phyloP scores from a whole-genome alignment of 2,113 vertebrate species.

The Amphiprion ocellaris region DNA sequence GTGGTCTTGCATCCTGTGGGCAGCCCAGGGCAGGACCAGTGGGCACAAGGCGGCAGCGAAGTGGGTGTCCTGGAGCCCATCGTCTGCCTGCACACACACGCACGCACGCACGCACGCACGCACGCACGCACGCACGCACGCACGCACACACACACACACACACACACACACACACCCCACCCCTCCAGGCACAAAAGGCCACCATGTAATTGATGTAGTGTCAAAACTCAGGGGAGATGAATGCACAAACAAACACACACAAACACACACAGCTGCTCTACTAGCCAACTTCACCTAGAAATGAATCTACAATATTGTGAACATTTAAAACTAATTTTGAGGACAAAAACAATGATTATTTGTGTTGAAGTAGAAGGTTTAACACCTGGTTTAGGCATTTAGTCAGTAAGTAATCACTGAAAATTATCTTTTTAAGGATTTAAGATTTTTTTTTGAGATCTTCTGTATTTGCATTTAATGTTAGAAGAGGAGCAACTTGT shows the following conservation, averaged over 20 bases:
- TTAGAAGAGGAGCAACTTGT: too few relatives aligned
- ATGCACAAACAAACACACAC: slow-evolving; percentile 31
- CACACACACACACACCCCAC: slow-evolving; percentile 24
- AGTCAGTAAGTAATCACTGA: too few relatives aligned
- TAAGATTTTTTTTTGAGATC: too few relatives aligned
- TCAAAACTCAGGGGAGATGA: slow-evolving; percentile 73
- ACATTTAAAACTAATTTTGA: background rate
- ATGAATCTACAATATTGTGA: background rate
- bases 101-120: slow-evolving; percentile 8
- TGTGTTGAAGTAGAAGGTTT: too few relatives aligned
- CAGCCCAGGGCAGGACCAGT: slow-evolving; percentile 76
- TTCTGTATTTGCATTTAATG: too few relatives aligned
- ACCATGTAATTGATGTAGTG: slow-evolving; percentile 73
- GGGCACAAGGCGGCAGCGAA: slow-evolving; percentile 64
- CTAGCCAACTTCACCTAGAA: background rate
- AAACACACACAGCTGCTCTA: background rate
- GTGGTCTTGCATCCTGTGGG: slow-evolving; percentile 77
- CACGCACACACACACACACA: slow-evolving; percentile 32
- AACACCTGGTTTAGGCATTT: too few relatives aligned
- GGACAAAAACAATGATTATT: background rate
- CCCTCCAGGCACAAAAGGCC: slow-evolving; percentile 60
- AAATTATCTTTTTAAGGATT: too few relatives aligned
- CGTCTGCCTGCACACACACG: slow-evolving; percentile 52
- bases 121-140: slow-evolving; percentile 35
- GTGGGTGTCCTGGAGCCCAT: slow-evolving; percentile 75